phyloP scores from a whole-genome alignment of 2,888 invertebrate genomes.

The Lithophane leautieri region DNA sequence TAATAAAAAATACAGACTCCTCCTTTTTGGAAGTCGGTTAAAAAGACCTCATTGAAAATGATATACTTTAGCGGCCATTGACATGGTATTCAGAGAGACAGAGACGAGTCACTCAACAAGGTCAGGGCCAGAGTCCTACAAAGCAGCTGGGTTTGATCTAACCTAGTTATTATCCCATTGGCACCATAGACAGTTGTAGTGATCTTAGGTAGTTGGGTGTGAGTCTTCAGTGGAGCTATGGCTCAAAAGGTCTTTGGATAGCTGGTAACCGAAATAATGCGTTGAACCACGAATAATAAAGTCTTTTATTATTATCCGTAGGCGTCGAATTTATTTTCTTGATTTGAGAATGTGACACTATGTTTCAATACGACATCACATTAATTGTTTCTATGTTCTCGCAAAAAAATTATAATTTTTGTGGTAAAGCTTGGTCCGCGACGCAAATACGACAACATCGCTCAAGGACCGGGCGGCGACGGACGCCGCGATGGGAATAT shows the following conservation, averaged over 20 bases:
- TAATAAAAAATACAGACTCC: too few species aligned
- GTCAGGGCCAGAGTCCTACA: background rate
- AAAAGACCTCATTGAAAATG: background rate
- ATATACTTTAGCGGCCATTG: background rate
- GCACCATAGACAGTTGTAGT: slow-evolving; percentile 36
- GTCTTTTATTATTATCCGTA: too few species aligned
- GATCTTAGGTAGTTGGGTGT: slow-evolving; percentile 34
- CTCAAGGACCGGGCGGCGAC: too few species aligned
- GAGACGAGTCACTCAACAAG: background rate
- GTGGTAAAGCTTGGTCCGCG: slow-evolving; percentile 63
- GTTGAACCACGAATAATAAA: slow-evolving; percentile 28
- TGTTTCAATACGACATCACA: slow-evolving; percentile 1
- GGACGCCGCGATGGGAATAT: too few species aligned
- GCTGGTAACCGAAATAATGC: slow-evolving; percentile 58
- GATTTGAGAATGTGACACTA: slow-evolving; percentile 25
- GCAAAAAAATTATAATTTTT: slow-evolving; percentile 21
- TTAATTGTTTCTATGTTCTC: slow-evolving; percentile 19
- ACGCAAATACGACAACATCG: too few species aligned
- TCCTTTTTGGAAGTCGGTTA: too few species aligned
- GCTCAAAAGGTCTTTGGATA: slow-evolving; percentile 34
- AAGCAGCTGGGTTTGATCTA: background rate
- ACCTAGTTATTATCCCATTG: slow-evolving; percentile 43
- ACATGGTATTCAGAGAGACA: background rate
- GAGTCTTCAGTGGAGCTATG: slow-evolving; percentile 43
- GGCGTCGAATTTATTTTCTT: slow-evolving; percentile 43